Evolutionary conservation across 2,888 invertebrate genomes (phyloP), one percentile per base, ranked within the genome.

Genomic region (Helicoverpa assulta): DNA sequence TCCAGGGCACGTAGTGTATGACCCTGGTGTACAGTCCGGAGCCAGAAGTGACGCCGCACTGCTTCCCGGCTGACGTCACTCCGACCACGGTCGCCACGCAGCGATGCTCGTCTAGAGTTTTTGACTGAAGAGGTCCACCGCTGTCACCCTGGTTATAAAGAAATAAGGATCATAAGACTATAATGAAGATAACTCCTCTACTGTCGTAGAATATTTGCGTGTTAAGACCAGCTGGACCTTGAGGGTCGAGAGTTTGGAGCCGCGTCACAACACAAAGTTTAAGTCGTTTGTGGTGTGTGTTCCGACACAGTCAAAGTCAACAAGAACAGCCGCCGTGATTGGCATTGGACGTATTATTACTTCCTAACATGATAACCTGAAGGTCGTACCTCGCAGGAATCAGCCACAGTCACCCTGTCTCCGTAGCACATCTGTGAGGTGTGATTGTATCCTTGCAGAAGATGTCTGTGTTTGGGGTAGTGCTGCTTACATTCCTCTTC

Each of bases 11-110:
- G 78, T 95, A 97, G 18, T 92, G 68, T 3, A 90, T 91, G 0
- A 97, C 95, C 52, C 96, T 91, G 0, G 96, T 96, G 80, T 97
- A 97, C n/a, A 97, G 90, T 0, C 96, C 97, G 0, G 94, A 96
- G 76, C 84, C 86, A 12, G 73, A 89, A 55, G 80, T 84, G 0
- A 71, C 21, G 1, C 94, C 93, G 75, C 96, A 93, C 47, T 88
- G 65, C 67, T 86, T 86, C 58, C 96, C 93, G 70, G 94, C 86
- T 2, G 95, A 96, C 8, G 96, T 96, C 1, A 96, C 84, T 0
- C 96, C 96, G 2, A 96, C 83, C 0, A 96, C 78, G 6, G 89
- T 91, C 76, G 94, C 93, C 86, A 96, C 90, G 67, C 97, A 97
- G 53, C 8, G 93, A 66, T 19, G 19, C 12, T 19, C 12, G 12